phyloP scores from a whole-genome alignment of 2,888 invertebrate genomes.

The Lissonota sp. region DNA sequence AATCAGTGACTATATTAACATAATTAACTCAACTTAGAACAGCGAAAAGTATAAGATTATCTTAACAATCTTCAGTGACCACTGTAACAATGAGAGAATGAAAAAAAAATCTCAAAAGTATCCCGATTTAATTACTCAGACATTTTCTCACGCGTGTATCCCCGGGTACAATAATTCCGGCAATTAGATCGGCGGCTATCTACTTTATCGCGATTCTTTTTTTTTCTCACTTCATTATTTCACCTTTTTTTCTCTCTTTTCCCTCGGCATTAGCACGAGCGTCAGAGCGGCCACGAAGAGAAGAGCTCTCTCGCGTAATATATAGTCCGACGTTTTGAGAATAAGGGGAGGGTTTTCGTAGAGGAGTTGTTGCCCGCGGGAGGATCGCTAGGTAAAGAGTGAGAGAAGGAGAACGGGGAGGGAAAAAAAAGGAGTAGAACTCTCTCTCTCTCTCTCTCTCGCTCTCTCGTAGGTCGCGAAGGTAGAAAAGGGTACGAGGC shows the following conservation, averaged over 20 bases:
- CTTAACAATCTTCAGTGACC: too few relatives aligned
- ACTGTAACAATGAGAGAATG: neutral
- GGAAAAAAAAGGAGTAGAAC: constrained; percentile 24
- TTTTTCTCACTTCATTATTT: constrained; percentile 6
- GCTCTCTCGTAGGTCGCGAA: constrained; percentile 36
- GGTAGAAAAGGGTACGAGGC: constrained; percentile 61
- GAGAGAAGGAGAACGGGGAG: constrained; percentile 5
- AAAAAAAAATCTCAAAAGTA: neutral
- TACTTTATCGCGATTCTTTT: constrained; percentile 11
- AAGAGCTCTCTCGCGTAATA: constrained; percentile 33
- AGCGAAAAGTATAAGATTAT: neutral
- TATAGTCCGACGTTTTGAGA: constrained; percentile 39
- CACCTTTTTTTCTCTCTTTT: constrained; percentile 29
- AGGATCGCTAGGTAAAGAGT: constrained; percentile 12
- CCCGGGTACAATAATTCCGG: constrained; percentile 75
- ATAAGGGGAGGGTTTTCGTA: constrained; percentile 31
- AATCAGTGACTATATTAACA: neutral
- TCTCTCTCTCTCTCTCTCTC: neutral
- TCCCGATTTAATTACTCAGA: constrained; percentile 49
- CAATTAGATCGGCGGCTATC: constrained; percentile 76
- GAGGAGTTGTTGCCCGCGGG: constrained; percentile 5
- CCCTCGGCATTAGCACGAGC: constrained; percentile 27
- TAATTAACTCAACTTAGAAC: neutral
- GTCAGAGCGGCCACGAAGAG: constrained; percentile 12
- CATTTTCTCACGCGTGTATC: constrained; percentile 69